Conservation (phyloP, 2,797 vertebrate species). For the Buceros bicornis region DNA sequence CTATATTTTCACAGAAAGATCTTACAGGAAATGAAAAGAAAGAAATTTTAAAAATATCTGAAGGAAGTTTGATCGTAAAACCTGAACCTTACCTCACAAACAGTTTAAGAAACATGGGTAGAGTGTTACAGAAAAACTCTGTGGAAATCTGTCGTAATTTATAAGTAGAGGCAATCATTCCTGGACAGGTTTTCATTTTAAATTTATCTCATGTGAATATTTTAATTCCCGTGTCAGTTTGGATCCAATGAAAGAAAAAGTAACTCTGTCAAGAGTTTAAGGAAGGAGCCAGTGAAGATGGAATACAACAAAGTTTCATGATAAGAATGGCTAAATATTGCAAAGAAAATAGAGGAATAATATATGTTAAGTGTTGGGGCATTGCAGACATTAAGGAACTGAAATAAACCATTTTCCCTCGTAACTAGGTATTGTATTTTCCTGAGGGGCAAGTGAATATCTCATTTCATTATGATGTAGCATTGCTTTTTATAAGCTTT, state of each 20-base stretch:
- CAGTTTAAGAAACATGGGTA: not conserved
- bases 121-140: not conserved
- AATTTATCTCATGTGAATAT: not conserved
- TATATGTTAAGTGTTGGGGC: not conserved
- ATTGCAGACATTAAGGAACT: not conserved
- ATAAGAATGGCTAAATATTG: not conserved
- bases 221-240: not conserved
- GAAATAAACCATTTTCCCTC: not conserved
- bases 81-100: not conserved
- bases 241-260: not conserved
- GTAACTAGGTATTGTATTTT: not conserved
- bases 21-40: not conserved
- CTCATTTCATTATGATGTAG: not conserved
- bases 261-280: not conserved
- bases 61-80: not conserved
- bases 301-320: not conserved
- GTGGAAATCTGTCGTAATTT: not conserved
- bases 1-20: not conserved
- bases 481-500: not conserved
- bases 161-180: not conserved
- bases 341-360: not conserved
- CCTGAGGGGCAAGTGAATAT: not conserved
- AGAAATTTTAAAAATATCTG: not conserved
- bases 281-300: not conserved
- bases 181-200: not conserved